Evolutionary conservation across 2,113 vertebrate species (phyloP), one percentile per base, ranked within the genome.

Genomic region (Gymnorhina tibicen): DNA sequence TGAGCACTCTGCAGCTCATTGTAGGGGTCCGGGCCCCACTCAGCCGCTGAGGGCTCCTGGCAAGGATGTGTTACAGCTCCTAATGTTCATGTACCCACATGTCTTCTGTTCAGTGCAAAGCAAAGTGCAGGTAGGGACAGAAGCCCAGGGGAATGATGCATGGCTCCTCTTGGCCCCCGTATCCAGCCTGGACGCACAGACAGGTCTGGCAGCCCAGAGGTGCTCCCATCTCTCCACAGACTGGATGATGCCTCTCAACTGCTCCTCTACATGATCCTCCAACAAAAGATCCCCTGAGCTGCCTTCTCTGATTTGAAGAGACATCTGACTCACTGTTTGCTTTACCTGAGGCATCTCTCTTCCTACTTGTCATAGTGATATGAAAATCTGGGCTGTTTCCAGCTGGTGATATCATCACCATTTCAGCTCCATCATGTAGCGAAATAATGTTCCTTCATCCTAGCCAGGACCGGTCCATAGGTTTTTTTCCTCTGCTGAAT

Each of bases 241-340:
- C 67, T 58, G 72, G 28, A 16, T 52, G 64, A 26, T 72, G 73
- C 68, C 87, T 58, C 87, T 56, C 53, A 86, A 81, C 84, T 95
- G 41, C 77, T 95, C 28, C 53, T 87, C 77, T 55, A 32, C 24
- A 2, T 1, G 3, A 59, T 67, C 32, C 72, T 86, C 42, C 67
- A 55, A 59, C 50, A 50, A 53, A 30, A 59, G 11, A 70, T 44
- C 44, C 78, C 66, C 47, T 68, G 60, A 91, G 85, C 59, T 70
- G 67, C 39, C 50, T 77, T 50, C n/a, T 59, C 46, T 84, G 83
- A 88, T 93, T 42, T 63, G 86, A 86, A 93, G 53, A 95, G 83
- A 85, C 83, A 55, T 86, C 68, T 93, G 86, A 91, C 55, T 90
- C 93, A 89, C 74, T 91, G 30, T 87, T 72, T 91, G 88, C 64